Evolutionary conservation across 2,113 vertebrate genomes (phyloP).

Genomic region (Oryzias curvinotus): DNA sequence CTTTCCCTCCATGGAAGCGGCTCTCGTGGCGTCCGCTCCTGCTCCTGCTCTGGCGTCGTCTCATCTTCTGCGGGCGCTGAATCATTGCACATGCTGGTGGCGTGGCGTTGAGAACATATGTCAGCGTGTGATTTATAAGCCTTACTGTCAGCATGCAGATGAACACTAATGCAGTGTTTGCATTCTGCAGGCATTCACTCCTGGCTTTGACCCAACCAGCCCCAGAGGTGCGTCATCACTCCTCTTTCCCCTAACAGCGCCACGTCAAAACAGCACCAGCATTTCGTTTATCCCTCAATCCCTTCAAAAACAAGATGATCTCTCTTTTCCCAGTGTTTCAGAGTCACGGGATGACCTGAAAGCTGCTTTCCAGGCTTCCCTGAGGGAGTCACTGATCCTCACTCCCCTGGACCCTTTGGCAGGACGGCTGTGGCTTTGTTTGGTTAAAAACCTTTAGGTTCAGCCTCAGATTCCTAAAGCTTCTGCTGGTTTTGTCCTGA

Average conservation of each 20-base stretch:
- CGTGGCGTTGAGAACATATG: conserved; percentile 5
- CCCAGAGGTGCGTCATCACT: conserved; percentile 7
- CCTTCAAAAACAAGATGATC: background rate
- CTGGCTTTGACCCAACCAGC: conserved; percentile 14
- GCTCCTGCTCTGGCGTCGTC: background rate
- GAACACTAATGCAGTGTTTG: conserved; percentile 16
- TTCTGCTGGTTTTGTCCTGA: conserved; percentile 16
- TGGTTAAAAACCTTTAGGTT: conserved; percentile 14
- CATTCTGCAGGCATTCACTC: conserved; percentile 8
- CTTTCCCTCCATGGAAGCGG: background rate
- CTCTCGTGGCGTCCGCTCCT: background rate
- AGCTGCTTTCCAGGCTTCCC: conserved; percentile 20
- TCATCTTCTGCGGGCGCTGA: conserved; percentile 2
- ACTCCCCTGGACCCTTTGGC: conserved; percentile 1
- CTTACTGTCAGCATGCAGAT: conserved; percentile 12
- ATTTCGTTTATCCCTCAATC: background rate
- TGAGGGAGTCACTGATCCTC: conserved; percentile 12
- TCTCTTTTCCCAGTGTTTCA: background rate
- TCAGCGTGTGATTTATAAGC: conserved; percentile 51
- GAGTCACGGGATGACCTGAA: background rate
- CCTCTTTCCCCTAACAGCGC: background rate
- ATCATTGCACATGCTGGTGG: conserved; percentile 36
- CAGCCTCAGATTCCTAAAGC: background rate
- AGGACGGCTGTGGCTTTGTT: background rate
- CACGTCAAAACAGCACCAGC: background rate